These are phyloP conservation scores for Pseudobourletiella spinata DNA, from an alignment of 1,140 invertebrate species.

Conservation along the genomic window DNA sequence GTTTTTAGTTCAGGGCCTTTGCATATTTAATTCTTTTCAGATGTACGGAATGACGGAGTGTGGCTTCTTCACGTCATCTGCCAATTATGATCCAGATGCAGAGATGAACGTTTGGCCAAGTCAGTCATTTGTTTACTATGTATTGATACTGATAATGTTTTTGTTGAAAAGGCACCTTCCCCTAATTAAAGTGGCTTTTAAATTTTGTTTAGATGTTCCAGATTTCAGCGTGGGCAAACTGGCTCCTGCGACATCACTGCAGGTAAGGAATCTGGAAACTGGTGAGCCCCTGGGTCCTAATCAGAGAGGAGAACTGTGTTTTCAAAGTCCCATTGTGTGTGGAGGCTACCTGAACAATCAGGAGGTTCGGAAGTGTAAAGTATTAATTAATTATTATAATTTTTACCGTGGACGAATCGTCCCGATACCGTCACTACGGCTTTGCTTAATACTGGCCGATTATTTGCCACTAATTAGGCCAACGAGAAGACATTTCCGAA, in stretches of 20 bases:
- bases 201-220: background rate
- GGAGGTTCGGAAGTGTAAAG: background rate
- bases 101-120: background rate
- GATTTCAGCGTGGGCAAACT: constrained; percentile 11
- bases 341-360: constrained; percentile 5
- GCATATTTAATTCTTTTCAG: constrained; percentile 5
- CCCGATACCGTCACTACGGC: too few species aligned
- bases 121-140: background rate
- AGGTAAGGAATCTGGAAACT: constrained; percentile 13
- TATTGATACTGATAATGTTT: background rate
- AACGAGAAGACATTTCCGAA: constrained; percentile 9
- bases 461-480: background rate
- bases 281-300: background rate
- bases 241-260: background rate
- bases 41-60: constrained; percentile 6
- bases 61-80: background rate
- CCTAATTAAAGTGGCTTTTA: background rate
- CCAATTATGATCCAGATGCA: background rate
- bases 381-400: background rate
- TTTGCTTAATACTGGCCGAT: background rate
- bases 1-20: too few species aligned
- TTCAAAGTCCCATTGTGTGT: background rate
- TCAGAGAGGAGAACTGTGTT: constrained; percentile 18
- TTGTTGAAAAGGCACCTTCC: background rate
- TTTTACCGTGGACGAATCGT: too few species aligned